A percentile compares a stretch with the other conserved stretches of the same genome.
Evolutionary conservation across 2,113 vertebrate species (phyloP).

Genomic region (Cheirogaleus medius): DNA sequence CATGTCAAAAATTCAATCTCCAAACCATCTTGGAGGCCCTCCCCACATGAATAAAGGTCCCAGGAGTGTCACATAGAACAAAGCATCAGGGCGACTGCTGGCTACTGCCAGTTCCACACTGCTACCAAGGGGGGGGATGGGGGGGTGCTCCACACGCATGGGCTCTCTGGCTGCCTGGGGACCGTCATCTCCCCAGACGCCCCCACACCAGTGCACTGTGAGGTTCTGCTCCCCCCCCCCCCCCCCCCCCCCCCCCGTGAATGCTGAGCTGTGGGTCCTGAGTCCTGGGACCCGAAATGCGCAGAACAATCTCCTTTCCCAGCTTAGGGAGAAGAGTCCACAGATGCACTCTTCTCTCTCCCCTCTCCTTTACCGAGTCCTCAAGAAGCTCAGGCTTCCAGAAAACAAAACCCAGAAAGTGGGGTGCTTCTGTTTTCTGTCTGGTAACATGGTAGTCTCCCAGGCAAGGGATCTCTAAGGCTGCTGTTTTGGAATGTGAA

Average conservation of each 20-base stretch:
- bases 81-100: not conserved
- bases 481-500: not conserved
- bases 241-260: not conserved
- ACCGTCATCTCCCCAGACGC: not conserved
- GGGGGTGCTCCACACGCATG: fast-evolving
- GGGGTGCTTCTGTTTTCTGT: not conserved
- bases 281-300: not conserved
- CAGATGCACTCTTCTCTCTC: not conserved
- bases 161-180: not conserved
- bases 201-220: not conserved
- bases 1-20: not conserved
- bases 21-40: too few species aligned
- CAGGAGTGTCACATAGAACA: not conserved
- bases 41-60: not conserved
- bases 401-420: not conserved
- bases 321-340: not conserved
- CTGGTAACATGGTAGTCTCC: not conserved
- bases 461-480: not conserved
- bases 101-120: not conserved
- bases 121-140: too few species aligned
- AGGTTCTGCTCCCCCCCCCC: too few species aligned
- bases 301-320: not conserved
- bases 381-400: not conserved
- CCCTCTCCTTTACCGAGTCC: too few species aligned
- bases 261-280: not conserved